Percentiles rank a stretch among this genome's conserved stretches.
These are phyloP conservation scores for Galerucella nymphaeae DNA, from an alignment of 2,888 invertebrate species.

Conservation along the genomic window DNA sequence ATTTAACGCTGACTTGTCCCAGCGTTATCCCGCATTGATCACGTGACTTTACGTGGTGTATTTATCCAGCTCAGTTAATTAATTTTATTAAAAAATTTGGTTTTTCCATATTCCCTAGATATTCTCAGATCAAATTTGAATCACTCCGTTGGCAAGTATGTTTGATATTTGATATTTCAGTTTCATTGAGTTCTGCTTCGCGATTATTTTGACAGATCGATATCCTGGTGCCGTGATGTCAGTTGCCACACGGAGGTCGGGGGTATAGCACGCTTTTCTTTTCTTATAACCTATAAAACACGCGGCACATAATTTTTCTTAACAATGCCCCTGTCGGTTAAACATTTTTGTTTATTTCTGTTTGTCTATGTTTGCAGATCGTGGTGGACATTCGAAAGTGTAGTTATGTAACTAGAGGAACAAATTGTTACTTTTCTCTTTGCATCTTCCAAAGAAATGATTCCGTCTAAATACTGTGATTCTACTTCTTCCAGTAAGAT, in stretches of 20 bases:
- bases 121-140: background rate
- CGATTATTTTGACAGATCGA: constrained; percentile 49
- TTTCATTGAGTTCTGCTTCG: background rate
- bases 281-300: constrained; percentile 55
- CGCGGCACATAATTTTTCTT: constrained; percentile 38
- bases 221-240: constrained; percentile 54
- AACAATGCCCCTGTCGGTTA: constrained; percentile 27
- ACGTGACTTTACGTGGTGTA: constrained; percentile 38
- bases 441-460: constrained; percentile 53
- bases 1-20: constrained; percentile 1
- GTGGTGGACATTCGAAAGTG: constrained; percentile 27
- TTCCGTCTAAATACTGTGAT: constrained; percentile 64
- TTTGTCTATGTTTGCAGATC: constrained; percentile 20
- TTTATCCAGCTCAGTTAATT: background rate
- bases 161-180: background rate
- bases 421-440: constrained; percentile 21
- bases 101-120: background rate
- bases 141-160: background rate
- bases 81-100: background rate
- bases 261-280: constrained; percentile 53
- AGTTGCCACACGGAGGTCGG: constrained; percentile 59
- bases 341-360: constrained; percentile 19
- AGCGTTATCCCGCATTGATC: constrained; percentile 41
- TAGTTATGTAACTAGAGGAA: constrained; percentile 31
- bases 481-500: constrained; percentile 60